A percentile compares a stretch with the other conserved stretches of the same genome.
Evolutionary conservation across 2,797 vertebrate genomes (phyloP).

Genomic region (Coccyzus lansbergi): DNA sequence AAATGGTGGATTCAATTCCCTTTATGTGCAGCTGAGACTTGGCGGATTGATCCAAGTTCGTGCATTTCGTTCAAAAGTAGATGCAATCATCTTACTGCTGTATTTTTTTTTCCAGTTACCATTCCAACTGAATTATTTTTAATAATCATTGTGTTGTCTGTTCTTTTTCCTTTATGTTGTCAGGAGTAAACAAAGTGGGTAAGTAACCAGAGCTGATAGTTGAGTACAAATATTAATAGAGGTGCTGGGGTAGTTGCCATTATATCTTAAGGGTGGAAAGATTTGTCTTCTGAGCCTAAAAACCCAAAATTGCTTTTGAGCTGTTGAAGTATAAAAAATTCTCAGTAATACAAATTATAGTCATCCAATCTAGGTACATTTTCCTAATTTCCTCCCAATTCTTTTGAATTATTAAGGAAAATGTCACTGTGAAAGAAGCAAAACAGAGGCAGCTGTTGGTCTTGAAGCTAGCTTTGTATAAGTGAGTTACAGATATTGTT

Average conservation of each 20-base stretch:
- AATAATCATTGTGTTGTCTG: constrained; percentile 54
- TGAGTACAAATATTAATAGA: not conserved
- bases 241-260: not conserved
- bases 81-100: constrained; percentile 3
- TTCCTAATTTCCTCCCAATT: constrained; percentile 7
- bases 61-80: constrained; percentile 19
- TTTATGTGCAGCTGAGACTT: constrained; percentile 34
- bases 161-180: constrained; percentile 73
- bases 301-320: not conserved
- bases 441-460: constrained; percentile 16
- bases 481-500: not conserved
- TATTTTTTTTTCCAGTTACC: constrained; percentile 2
- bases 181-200: constrained; percentile 85
- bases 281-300: constrained; percentile 19
- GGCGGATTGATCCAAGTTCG: constrained; percentile 12
- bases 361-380: not conserved
- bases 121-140: constrained; percentile 46
- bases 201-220: constrained; percentile 60
- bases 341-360: constrained; percentile 11
- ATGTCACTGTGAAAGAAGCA: constrained; percentile 6
- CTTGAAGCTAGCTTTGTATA: not conserved
- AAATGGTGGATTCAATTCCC: not conserved
- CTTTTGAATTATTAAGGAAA: constrained; percentile 22
- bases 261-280: not conserved
- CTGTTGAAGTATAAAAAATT: not conserved